These are phyloP conservation scores for Cygnus olor DNA, from an alignment of 2,797 vertebrate genomes.

Conservation along the genomic window DNA sequence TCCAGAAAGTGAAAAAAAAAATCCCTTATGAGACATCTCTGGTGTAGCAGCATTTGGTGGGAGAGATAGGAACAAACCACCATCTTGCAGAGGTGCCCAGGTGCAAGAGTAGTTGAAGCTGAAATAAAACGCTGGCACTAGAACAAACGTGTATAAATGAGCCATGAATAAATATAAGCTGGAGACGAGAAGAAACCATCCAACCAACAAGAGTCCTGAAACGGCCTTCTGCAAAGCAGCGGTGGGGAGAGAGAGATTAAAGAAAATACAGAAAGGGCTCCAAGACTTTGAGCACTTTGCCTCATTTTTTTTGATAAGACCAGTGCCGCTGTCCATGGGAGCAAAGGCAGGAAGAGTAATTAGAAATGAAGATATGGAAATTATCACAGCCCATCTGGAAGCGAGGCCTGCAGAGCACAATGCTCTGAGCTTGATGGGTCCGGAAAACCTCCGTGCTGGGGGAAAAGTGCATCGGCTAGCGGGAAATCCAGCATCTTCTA, in stretches of 20 bases:
- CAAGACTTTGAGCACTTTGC: background rate
- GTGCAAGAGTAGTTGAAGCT: background rate
- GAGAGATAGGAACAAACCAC: background rate
- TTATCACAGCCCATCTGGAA: background rate
- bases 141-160: background rate
- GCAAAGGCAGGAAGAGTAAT: background rate
- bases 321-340: background rate
- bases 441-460: background rate
- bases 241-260: background rate
- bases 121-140: conserved; percentile 19
- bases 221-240: background rate
- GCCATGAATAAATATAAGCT: conserved; percentile 40
- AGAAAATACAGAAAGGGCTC: background rate
- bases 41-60: background rate
- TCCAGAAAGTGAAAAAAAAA: background rate
- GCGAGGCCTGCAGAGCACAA: background rate
- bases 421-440: background rate
- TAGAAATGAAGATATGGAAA: background rate
- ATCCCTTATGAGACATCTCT: background rate
- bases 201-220: background rate
- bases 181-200: conserved; percentile 11
- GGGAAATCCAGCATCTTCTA: background rate
- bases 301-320: conserved; percentile 32
- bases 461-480: fast-evolving
- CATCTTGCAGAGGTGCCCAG: background rate